Evolutionary conservation across 2,888 invertebrate genomes (phyloP).

Genomic region (Cancer borealis): DNA sequence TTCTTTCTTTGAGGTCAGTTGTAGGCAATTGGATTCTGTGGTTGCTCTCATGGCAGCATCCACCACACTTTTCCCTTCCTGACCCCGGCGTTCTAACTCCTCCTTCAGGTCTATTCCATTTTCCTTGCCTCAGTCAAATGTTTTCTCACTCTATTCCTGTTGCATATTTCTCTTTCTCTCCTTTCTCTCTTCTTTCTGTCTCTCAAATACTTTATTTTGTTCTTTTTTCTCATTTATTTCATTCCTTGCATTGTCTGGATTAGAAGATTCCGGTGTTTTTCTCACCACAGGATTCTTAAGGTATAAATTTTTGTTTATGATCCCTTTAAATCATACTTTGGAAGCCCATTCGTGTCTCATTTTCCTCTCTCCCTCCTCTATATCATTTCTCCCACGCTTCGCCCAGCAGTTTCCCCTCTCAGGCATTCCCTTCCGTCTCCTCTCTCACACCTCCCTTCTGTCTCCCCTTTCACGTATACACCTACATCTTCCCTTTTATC

Average conservation of each 20-base stretch:
- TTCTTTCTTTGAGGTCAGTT: neutral
- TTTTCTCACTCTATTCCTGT: constrained; percentile 30
- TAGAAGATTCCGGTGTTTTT: neutral
- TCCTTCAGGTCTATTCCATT: neutral
- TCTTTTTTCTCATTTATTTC: neutral
- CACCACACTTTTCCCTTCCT: neutral
- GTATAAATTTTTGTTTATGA: neutral
- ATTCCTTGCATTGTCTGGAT: neutral
- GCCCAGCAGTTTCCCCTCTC: neutral
- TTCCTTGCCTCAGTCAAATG: constrained; percentile 23
- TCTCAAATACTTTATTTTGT: neutral
- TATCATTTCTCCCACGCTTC: neutral
- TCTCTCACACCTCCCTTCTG: constrained; percentile 29
- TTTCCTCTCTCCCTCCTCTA: constrained; percentile 7
- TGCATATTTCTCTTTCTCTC: constrained; percentile 39
- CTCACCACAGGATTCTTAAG: neutral
- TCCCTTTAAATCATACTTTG: neutral
- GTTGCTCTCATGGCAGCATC: neutral
- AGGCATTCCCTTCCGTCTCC: neutral
- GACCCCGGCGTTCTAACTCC: neutral
- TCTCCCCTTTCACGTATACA: constrained; percentile 28
- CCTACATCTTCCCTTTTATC: constrained; percentile 29
- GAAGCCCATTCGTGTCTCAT: neutral
- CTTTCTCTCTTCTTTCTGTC: constrained; percentile 49
- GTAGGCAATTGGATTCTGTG: constrained; percentile 22